These are phyloP conservation scores for Macrosoma leucophasiata DNA, from an alignment of 2,888 invertebrate genomes.

Conservation along the genomic window DNA sequence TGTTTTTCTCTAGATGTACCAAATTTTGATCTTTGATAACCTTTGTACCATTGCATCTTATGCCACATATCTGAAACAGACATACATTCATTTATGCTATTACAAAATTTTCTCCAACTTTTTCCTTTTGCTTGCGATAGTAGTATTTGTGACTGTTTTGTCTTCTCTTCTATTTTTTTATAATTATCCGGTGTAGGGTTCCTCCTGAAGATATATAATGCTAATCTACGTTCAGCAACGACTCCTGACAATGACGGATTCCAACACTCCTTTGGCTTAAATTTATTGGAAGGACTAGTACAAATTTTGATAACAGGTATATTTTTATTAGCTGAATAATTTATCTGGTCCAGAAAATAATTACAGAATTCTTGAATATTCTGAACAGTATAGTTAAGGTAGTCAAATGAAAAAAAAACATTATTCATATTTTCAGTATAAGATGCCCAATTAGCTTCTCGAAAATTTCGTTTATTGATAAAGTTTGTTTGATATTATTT, in stretches of 20 bases:
- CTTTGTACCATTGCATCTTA: constrained; percentile 7
- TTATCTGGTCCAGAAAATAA: too few relatives aligned
- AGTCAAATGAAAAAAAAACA: too few relatives aligned
- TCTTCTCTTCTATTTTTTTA: background rate
- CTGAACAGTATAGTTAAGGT: too few relatives aligned
- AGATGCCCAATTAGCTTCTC: too few relatives aligned
- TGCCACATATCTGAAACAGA: constrained; percentile 3
- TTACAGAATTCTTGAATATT: too few relatives aligned
- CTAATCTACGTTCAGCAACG: constrained; percentile 6
- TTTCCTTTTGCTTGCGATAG: constrained; percentile 1
- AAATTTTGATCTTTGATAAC: background rate
- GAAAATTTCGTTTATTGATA: too few relatives aligned
- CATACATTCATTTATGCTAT: constrained; percentile 2
- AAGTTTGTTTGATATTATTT: too few relatives aligned
- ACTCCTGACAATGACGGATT: constrained; percentile 3
- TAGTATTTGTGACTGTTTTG: background rate
- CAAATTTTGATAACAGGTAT: constrained; percentile 1
- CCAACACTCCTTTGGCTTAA: constrained; percentile 4
- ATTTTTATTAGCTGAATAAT: too few relatives aligned
- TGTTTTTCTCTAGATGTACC: background rate
- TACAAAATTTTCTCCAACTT: constrained; percentile 6
- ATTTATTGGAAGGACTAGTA: background rate
- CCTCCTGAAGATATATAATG: constrained; percentile 3
- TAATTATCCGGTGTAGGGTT: constrained; percentile 3
- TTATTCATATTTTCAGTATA: too few relatives aligned